phyloP scores from a whole-genome alignment of 1,140 invertebrate species.

The Eurosta solidaginis region DNA sequence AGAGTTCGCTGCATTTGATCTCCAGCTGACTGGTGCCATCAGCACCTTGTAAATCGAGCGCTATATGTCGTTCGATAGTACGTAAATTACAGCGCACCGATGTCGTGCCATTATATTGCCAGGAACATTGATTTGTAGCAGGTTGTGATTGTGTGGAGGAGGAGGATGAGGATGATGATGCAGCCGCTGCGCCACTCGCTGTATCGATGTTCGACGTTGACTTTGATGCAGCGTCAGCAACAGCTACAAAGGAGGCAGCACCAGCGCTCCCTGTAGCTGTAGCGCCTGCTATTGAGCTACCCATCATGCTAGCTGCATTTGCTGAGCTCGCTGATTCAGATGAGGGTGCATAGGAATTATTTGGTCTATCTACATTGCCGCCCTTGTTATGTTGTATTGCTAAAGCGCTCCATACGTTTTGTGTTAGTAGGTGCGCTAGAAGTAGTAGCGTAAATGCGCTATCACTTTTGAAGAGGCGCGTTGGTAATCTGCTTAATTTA shows the following conservation, averaged over 20 bases:
- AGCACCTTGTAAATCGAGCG: conserved; percentile 68
- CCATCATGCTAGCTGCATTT: neutral
- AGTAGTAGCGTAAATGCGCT: conserved; percentile 35
- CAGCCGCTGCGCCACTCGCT: neutral
- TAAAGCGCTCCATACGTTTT: neutral
- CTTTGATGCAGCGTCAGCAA: conserved; percentile 10
- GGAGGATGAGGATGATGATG: conserved; percentile 32
- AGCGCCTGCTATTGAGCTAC: neutral
- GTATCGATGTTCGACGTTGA: neutral
- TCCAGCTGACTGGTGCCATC: conserved; percentile 72
- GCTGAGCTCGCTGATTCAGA: neutral
- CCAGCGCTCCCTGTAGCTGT: conserved; percentile 11
- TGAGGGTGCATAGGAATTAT: conserved; percentile 5
- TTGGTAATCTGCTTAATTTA: conserved; percentile 1
- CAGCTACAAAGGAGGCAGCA: neutral
- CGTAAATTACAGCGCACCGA: conserved; percentile 70
- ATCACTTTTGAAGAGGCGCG: neutral
- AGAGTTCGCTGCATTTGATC: conserved; percentile 76
- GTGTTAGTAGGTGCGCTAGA: neutral
- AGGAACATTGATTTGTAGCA: conserved; percentile 62
- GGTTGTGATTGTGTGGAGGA: conserved; percentile 37
- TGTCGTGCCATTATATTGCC: conserved; percentile 68
- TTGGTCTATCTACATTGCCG: neutral
- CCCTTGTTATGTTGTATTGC: neutral
- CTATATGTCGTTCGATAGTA: conserved; percentile 69